Evolutionary conservation across 2,888 invertebrate species (phyloP), one percentile per base, ranked within the genome.

Genomic region (Ryuthela nishihirai): DNA sequence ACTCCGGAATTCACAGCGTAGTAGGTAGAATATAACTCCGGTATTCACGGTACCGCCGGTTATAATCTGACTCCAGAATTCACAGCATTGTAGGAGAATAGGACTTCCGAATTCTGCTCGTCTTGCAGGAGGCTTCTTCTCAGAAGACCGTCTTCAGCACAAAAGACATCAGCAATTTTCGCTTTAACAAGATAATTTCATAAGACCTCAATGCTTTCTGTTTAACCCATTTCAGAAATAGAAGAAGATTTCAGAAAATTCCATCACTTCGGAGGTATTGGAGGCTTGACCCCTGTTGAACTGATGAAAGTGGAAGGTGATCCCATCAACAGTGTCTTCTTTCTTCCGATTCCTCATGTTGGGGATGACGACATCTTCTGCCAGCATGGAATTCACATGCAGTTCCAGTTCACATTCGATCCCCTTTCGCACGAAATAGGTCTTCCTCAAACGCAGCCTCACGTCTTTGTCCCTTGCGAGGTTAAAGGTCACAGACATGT

Each of bases 401-500:
- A 64, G 41, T 49, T 64, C 64, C n/a, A 64, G 38, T 23, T 64
- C 64, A 18, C 58, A 61, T 41, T 64, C 64, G 7, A 64, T 23
- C 1, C 64, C 64, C 26, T 64, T 64, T 21, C 64, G 35, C 6
- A 62, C 54, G 43, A 47, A 64, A 38, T 61, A 62, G 12, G 64
- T 61, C 35, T 61, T 61, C 32, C 56, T 45, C 12, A 64, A 43
- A 35, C 54, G 48, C 26, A 64, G 43, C 20, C 52, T 44, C 3
- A 62, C 64, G 38, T 64, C 64, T 38, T 64, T 64, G 29, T 64
- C 64, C n/a, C 60, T 53, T 17, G 61, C 58, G 10, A 64, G 47
- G 9, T 47, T 52, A 48, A 64, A 64, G n/a, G 39, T 56, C 18
- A 64, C 64, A 5, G 34, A 20, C 55, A 53, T 56, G 21, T 64